phyloP scores from a whole-genome alignment of 1,140 invertebrate species.

The Penaeus chinensis region DNA sequence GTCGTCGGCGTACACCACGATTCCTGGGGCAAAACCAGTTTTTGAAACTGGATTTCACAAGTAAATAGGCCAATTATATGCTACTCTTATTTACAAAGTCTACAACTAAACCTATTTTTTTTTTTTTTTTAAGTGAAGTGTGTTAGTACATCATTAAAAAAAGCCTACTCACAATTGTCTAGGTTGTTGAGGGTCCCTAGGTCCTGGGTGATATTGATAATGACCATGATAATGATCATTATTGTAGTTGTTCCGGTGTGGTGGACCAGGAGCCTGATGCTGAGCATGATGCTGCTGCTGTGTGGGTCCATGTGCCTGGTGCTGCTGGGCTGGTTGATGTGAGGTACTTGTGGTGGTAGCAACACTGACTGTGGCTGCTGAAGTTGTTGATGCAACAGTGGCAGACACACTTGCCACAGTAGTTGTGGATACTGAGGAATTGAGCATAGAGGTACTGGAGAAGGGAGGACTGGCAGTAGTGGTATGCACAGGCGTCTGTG shows the following conservation, averaged over 20 bases:
- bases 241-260: constrained; percentile 19
- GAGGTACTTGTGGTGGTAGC: constrained; percentile 2
- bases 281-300: no score
- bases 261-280: not conserved
- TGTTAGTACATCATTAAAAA: not conserved
- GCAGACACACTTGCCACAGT: not conserved
- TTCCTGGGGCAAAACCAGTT: constrained; percentile 3
- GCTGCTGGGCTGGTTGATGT: constrained; percentile 6
- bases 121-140: not conserved
- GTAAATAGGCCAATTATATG: not conserved
- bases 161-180: constrained; percentile 43
- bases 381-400: not conserved
- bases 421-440: constrained; percentile 5
- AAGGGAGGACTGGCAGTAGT: constrained; percentile 3
- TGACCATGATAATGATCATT: constrained; percentile 38
- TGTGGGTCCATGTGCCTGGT: not conserved
- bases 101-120: not conserved
- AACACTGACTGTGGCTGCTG: not conserved
- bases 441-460: constrained; percentile 14
- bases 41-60: constrained; percentile 20
- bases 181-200: constrained; percentile 41
- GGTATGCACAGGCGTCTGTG: not conserved
- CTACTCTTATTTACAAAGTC: constrained; percentile 26
- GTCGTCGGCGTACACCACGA: constrained; percentile 29
- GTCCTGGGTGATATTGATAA: constrained; percentile 13